phyloP scores from a whole-genome alignment of 2,113 vertebrate species.

The Electrona antarctica region DNA sequence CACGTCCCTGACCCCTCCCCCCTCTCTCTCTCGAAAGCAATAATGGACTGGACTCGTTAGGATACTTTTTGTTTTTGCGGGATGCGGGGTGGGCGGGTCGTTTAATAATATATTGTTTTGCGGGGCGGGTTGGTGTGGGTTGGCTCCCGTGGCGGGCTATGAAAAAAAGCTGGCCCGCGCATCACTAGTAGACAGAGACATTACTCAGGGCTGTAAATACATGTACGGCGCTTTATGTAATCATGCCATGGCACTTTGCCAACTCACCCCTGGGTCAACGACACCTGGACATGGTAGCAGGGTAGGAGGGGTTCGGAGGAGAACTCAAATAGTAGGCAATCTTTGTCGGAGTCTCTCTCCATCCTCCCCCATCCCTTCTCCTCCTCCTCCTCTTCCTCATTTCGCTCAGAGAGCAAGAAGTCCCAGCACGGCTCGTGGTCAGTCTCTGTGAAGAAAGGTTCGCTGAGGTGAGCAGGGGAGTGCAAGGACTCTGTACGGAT shows the following conservation, averaged over 20 bases:
- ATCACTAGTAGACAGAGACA: too few species aligned
- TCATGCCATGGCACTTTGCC: not conserved
- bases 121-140: too few species aligned
- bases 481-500: not conserved
- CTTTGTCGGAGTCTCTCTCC: slow-evolving; percentile 83
- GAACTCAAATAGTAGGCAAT: slow-evolving; percentile 93
- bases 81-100: too few species aligned
- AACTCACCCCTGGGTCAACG: slow-evolving; percentile 92
- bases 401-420: slow-evolving; percentile 87
- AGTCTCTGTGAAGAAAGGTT: slow-evolving; percentile 79
- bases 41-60: too few species aligned
- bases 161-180: too few species aligned
- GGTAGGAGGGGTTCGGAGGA: slow-evolving; percentile 92
- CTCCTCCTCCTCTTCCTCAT: slow-evolving; percentile 81
- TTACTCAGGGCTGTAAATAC: too few species aligned
- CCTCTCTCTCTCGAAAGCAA: too few species aligned
- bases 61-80: too few species aligned
- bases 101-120: too few species aligned
- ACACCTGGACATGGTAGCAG: slow-evolving; percentile 95
- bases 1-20: too few species aligned
- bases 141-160: too few species aligned
- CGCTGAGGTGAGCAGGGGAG: slow-evolving; percentile 32
- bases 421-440: slow-evolving; percentile 89
- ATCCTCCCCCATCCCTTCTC: slow-evolving; percentile 78
- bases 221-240: too few species aligned